These are phyloP conservation scores for Stichodactyla helianthus DNA, from an alignment of 64 coral and sea anemone species.

Conservation along the genomic window DNA sequence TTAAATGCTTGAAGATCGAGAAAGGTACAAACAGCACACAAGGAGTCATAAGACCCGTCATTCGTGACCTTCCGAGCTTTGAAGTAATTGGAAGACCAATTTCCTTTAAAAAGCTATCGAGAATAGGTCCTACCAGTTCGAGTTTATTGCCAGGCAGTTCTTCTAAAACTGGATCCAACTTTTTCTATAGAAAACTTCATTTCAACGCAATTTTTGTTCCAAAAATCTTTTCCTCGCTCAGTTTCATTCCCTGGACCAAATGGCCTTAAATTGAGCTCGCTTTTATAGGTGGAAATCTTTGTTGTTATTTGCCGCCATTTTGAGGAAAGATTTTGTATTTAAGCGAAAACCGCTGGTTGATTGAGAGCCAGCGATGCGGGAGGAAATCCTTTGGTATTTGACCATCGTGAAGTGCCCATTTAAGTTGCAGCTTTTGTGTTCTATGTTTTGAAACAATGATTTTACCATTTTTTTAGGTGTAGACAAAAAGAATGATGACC, in stretches of 20 bases:
- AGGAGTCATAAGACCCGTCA: constrained; percentile 38
- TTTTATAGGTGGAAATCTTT: background rate
- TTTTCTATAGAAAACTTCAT: background rate
- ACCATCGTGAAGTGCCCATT: too few relatives aligned
- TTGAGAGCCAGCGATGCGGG: constrained; percentile 25
- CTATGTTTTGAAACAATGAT: too few relatives aligned
- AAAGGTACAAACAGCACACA: constrained; percentile 29
- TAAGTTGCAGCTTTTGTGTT: too few relatives aligned
- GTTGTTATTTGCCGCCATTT: constrained; percentile 45
- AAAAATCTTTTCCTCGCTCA: too few relatives aligned
- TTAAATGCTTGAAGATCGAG: background rate
- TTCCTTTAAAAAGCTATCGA: constrained; percentile 39
- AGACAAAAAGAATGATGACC: too few relatives aligned
- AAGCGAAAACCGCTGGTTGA: constrained; percentile 3
- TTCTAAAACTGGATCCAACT: constrained; percentile 30
- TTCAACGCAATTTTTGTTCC: too few relatives aligned
- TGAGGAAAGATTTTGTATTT: background rate
- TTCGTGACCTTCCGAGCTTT: constrained; percentile 41
- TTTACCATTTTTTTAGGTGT: too few relatives aligned
- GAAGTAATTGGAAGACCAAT: background rate
- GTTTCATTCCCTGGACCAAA: background rate
- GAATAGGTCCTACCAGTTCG: constrained; percentile 22
- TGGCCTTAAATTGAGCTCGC: constrained; percentile 23
- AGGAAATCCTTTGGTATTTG: constrained; percentile 34
- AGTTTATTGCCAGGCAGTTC: constrained; percentile 49